Evolutionary conservation across 2,888 invertebrate species (phyloP), one percentile per base, ranked within the genome.

Genomic region (Rhagophthalmus giganteus): DNA sequence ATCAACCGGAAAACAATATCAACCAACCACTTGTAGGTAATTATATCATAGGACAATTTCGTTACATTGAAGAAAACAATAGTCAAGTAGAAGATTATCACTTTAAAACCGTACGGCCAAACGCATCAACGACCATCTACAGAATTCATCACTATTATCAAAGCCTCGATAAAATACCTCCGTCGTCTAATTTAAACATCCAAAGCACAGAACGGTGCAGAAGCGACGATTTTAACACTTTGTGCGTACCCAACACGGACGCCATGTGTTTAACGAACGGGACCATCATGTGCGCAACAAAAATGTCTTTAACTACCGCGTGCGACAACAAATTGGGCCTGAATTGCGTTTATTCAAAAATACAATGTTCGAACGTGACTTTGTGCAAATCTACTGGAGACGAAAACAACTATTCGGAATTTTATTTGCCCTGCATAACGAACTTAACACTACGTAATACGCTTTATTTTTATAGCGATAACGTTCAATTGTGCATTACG

Each of bases 141-240:
- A 63, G 60, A 8, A 66, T 71, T 1, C 68, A 70, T 31, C 70
- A 72, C 42, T 70, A 70, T 51, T 65, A 71, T 54, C 70, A 68
- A 48, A 67, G 68, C 42, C 60, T 51, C 2, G 65, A 66, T 9
- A 25, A 54, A 27, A 50, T 58, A 1, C 63, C 66, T 0, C 52
- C 59, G 14, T 59, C 65, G 15, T 38, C 45, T 9, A n/a, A 25
- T 14, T 15, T 51, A 4, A 0, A 20, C 13, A 39, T 28, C 3
- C 30, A 44, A n/a, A 40, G 2, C 14, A 14, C 26, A 1, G 11
- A 34, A 1, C 6, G 28, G 10, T 51, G 51, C 9, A 8, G 9
- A 2, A 26, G n/a, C 8, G 27, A 33, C 8, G 12, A 11, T 5
- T 33, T 45, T 2, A 25, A 32, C 6, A 33, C n/a, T 1, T 34